A percentile compares a stretch with the other conserved stretches of the same genome.
Evolutionary conservation across 2,797 vertebrate genomes (phyloP).

Genomic region (Adelosebastes latens): DNA sequence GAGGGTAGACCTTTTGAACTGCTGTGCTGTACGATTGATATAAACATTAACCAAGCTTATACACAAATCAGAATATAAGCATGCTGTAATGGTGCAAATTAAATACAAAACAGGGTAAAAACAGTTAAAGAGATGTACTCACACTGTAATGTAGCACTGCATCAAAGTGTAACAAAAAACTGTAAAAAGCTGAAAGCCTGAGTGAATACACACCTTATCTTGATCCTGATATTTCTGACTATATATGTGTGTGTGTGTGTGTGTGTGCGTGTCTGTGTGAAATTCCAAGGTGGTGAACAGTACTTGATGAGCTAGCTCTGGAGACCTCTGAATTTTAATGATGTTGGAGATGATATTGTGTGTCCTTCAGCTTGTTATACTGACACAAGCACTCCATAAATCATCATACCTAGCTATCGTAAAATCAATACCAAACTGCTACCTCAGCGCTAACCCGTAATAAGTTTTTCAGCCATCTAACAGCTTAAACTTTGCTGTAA

Average conservation of each 20-base stretch:
- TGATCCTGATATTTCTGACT: constrained; percentile 58
- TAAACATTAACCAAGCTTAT: constrained; percentile 73
- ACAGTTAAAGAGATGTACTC: constrained; percentile 8
- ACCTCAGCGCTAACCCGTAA: constrained; percentile 98
- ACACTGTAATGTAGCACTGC: not conserved
- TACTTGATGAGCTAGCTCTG: constrained; percentile 98
- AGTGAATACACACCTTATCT: constrained; percentile 55
- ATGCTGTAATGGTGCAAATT: constrained; percentile 44
- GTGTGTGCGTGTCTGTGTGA: constrained; percentile 62
- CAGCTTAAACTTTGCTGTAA: constrained; percentile 97
- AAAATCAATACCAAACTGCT: constrained; percentile 99
- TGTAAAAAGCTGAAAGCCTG: constrained; percentile 36
- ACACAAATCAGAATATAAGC: constrained; percentile 58
- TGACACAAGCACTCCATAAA: constrained; percentile 99
- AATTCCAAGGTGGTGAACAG: constrained; percentile 90
- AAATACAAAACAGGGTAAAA: constrained; percentile 45
- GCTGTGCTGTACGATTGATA: constrained; percentile 70
- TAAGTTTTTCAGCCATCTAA: constrained; percentile 96
- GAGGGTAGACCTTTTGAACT: constrained; percentile 79
- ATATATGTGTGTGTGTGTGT: constrained; percentile 60
- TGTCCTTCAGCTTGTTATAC: constrained; percentile 99
- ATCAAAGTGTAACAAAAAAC: constrained; percentile 28
- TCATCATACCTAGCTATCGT: constrained; percentile 99
- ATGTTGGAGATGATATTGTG: constrained; percentile 99
- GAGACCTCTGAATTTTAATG: constrained; percentile 99